Conservation (phyloP, 2,113 vertebrate genomes). For the Plestiodon gilberti region DNA sequence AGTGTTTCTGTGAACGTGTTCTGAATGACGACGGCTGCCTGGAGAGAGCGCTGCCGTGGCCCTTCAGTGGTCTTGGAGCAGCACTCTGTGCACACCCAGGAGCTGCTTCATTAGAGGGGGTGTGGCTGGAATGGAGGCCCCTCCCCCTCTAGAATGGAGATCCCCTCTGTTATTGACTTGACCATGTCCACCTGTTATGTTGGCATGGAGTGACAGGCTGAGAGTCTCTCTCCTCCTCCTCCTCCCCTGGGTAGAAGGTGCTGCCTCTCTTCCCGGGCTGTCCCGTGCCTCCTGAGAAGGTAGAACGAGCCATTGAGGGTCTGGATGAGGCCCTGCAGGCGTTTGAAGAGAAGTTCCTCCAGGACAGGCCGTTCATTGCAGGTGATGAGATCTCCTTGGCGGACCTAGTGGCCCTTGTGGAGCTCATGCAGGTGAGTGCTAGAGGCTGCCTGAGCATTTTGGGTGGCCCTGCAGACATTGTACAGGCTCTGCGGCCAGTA, state of each 20-base stretch:
- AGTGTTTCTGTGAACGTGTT: neutral
- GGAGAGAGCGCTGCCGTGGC: too few relatives aligned
- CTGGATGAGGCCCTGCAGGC: constrained; percentile 77
- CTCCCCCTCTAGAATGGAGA: too few relatives aligned
- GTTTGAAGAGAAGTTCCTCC: constrained; percentile 84
- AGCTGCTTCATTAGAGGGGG: too few relatives aligned
- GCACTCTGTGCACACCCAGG: too few relatives aligned
- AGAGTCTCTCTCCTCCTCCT: neutral
- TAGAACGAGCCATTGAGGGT: constrained; percentile 80
- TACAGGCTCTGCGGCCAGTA: too few relatives aligned
- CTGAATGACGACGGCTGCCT: neutral
- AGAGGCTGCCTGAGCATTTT: neutral
- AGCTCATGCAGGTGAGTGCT: constrained; percentile 88
- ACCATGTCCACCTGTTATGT: too few relatives aligned
- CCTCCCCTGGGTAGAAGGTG: constrained; percentile 69
- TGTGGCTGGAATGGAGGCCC: too few relatives aligned
- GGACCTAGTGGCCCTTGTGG: constrained; percentile 88
- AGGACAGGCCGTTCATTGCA: constrained; percentile 81
- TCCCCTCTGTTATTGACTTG: too few relatives aligned
- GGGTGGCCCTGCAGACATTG: rapidly evolving
- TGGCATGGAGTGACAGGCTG: too few relatives aligned
- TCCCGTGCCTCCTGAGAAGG: constrained; percentile 77
- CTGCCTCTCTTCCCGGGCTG: constrained; percentile 76
- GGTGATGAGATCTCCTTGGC: constrained; percentile 86
- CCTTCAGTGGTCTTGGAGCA: too few relatives aligned